Conservation (phyloP, 37 sponge, comb jelly and placozoan genomes). For the Bolinopsis microptera region DNA sequence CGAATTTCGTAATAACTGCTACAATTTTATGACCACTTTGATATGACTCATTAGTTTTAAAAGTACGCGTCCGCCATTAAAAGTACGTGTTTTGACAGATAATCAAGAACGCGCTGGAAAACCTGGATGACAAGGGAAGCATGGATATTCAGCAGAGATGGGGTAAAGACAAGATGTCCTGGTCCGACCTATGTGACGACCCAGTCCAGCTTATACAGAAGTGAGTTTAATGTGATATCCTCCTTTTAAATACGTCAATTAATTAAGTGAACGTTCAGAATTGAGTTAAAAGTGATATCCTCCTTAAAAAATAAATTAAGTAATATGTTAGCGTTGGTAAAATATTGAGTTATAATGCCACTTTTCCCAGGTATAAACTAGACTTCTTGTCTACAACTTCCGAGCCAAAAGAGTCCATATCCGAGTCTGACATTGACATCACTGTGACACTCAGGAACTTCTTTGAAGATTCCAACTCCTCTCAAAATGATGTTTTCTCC, state of each 20-base stretch:
- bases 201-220: slow-evolving; percentile 22
- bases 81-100: no score
- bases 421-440: not conserved
- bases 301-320: no score
- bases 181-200: slow-evolving; percentile 33
- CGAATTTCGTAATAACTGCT: no score
- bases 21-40: no score
- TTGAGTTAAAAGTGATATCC: no score
- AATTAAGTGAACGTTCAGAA: no score
- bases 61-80: no score
- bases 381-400: slow-evolving; percentile 3
- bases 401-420: not conserved
- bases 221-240: slow-evolving; percentile 31
- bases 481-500: slow-evolving; percentile 10
- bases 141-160: slow-evolving; percentile 61
- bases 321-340: no score
- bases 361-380: slow-evolving; percentile 60
- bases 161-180: slow-evolving; percentile 65
- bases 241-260: no score
- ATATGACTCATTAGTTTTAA: no score
- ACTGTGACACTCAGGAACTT: not conserved
- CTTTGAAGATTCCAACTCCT: not conserved
- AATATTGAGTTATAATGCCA: no score
- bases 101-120: slow-evolving; percentile 28
- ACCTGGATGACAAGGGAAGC: slow-evolving; percentile 18